Conservation (phyloP, 1,140 invertebrate genomes). For the Ips typographus region DNA sequence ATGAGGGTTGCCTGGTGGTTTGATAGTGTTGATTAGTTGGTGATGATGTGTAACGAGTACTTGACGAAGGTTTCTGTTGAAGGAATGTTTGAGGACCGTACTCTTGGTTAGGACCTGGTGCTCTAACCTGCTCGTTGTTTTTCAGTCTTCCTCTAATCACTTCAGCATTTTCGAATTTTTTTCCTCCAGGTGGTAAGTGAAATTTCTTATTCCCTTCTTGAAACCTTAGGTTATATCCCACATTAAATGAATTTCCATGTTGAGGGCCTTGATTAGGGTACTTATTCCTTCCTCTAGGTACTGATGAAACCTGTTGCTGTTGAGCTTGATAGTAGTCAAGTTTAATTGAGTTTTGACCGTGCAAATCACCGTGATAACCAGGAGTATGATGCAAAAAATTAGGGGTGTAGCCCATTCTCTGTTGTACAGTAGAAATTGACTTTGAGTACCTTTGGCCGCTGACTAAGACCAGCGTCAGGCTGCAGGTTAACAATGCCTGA, state of each 20-base stretch:
- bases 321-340: slow-evolving; percentile 1
- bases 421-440: slow-evolving; percentile 6
- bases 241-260: slow-evolving; percentile 19
- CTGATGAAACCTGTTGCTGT: background rate
- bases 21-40: background rate
- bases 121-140: slow-evolving; percentile 28
- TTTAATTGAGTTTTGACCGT: slow-evolving; percentile 22
- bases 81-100: background rate
- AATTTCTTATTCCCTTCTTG: background rate
- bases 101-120: slow-evolving; percentile 10
- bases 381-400: slow-evolving; percentile 14
- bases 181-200: background rate
- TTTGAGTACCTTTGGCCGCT: slow-evolving; percentile 15
- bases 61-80: background rate
- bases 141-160: slow-evolving; percentile 30
- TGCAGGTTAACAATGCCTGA: slow-evolving; percentile 17
- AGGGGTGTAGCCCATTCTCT: slow-evolving; percentile 11
- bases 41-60: slow-evolving; percentile 6
- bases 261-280: background rate
- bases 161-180: slow-evolving; percentile 33
- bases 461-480: slow-evolving; percentile 7
- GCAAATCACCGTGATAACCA: background rate
- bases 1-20: background rate
- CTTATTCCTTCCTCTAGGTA: background rate
- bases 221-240: slow-evolving; percentile 23